Base-by-base conservation (phyloP, 2,888 invertebrate species). In the Pollenia labialis region DNA sequence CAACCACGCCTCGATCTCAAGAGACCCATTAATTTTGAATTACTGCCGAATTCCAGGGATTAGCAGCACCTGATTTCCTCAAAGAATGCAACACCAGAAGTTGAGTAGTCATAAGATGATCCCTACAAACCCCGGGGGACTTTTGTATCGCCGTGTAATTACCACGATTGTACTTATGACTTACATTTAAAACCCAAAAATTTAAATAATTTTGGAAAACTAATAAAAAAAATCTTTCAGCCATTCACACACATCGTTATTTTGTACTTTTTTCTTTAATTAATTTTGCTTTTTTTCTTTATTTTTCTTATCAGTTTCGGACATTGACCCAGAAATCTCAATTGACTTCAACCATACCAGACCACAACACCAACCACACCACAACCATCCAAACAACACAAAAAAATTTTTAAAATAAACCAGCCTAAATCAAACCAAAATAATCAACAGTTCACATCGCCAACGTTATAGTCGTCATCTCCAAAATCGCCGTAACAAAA, bases 271-370 rank as follows among this genome's bases (percentile, higher is more conserved):
- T 44, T 52, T 77, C 9, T 54, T 66, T 58, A n/a, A 42, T 62
- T 64, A 60, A 16, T 40, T 69, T 4, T 54, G 11, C 23, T 60
- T n/a, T 12, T 23, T 79, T 7, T 42, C 60, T 40, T 44, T 81
- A 14, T 60, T 80, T 60, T 84, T 82, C 89, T 92, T 91, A 92
- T 92, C 91, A 91, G 90, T 90, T 90, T 83, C 82, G 91, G 91
- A 91, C 93, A 93, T 92, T 92, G 92, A 92, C 92, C 92, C 90
- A 92, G 90, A 92, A 92, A 87, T 89, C 93, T 91, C 90, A 92
- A 92, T 92, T 91, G 90, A 90, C 87, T 88, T 60, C 54, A 60
- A 50, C 40, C 64, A 60, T 48, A 74, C 56, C 64, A 81, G 42
- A 58, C 74, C 72, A 32, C 58, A 58, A 11, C 8, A 56, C 54